phyloP scores from a whole-genome alignment of 2,888 invertebrate species.

The Leucania comma region DNA sequence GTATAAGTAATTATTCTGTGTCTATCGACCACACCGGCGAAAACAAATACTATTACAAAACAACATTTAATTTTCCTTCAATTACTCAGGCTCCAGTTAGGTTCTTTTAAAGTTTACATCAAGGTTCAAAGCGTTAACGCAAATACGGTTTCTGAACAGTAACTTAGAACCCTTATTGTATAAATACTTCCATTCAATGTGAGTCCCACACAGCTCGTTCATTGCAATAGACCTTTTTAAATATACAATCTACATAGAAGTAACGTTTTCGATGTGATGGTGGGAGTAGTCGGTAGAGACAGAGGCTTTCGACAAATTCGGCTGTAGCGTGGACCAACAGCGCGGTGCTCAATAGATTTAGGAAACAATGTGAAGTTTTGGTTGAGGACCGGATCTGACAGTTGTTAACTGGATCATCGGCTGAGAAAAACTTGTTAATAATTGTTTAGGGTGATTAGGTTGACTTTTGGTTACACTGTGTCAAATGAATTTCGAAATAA shows the following conservation, averaged over 20 bases:
- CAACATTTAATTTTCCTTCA: not conserved
- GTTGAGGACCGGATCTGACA: not conserved
- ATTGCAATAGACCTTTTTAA: constrained; percentile 49
- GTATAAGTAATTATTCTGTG: not conserved
- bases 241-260: constrained; percentile 55
- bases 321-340: not conserved
- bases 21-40: not conserved
- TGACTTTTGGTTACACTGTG: no score
- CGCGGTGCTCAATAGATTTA: not conserved
- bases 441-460: no score
- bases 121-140: constrained; percentile 21
- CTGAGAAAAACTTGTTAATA: no score
- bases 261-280: constrained; percentile 47
- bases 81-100: not conserved
- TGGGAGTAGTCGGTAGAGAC: constrained; percentile 41
- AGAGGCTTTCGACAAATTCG: constrained; percentile 40
- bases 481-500: no score
- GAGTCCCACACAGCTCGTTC: constrained; percentile 13
- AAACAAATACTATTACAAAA: not conserved
- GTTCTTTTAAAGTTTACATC: not conserved
- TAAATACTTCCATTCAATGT: constrained; percentile 34
- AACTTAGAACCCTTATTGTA: constrained; percentile 31
- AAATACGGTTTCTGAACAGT: constrained; percentile 22
- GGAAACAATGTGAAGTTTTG: not conserved
- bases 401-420: not conserved